phyloP scores from a whole-genome alignment of 2,797 vertebrate genomes.

The Thamnophis elegans region DNA sequence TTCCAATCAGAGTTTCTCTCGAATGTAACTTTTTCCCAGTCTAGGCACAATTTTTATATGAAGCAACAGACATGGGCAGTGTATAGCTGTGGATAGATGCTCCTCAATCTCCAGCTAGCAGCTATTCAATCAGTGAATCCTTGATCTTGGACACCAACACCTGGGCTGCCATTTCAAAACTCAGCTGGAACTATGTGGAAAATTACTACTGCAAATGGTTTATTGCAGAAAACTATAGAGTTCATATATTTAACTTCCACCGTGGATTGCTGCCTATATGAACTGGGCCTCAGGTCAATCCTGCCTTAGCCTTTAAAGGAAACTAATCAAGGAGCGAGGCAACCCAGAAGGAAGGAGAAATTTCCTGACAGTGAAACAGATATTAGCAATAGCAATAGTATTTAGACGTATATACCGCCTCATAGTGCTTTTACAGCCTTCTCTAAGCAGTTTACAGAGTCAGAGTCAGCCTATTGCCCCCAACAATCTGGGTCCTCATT shows the following conservation, averaged over 20 bases:
- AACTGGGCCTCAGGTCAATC: not conserved
- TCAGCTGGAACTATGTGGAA: not conserved
- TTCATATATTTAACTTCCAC: not conserved
- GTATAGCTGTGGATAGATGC: not conserved
- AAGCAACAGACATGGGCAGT: not conserved
- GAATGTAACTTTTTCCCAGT: not conserved
- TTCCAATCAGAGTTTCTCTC: not conserved
- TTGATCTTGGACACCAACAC: not conserved
- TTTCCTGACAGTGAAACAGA: too few relatives aligned
- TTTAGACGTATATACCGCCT: too few relatives aligned
- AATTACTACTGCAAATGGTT: not conserved
- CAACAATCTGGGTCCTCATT: too few relatives aligned
- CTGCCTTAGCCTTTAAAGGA: not conserved
- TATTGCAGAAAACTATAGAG: not conserved
- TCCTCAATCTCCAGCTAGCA: not conserved
- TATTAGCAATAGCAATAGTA: too few relatives aligned
- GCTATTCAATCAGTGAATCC: not conserved
- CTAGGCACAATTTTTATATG: not conserved
- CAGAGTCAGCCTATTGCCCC: too few relatives aligned
- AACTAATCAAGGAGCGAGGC: not conserved
- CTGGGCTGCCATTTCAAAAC: not conserved
- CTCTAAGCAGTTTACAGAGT: too few relatives aligned
- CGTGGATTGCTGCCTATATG: not conserved
- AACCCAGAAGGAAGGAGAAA: not conserved
- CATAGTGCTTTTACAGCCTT: too few relatives aligned